A percentile compares a stretch with the other conserved stretches of the same genome.
Evolutionary conservation across 2,797 vertebrate genomes (phyloP).

Genomic region (Anguilla marmorata): DNA sequence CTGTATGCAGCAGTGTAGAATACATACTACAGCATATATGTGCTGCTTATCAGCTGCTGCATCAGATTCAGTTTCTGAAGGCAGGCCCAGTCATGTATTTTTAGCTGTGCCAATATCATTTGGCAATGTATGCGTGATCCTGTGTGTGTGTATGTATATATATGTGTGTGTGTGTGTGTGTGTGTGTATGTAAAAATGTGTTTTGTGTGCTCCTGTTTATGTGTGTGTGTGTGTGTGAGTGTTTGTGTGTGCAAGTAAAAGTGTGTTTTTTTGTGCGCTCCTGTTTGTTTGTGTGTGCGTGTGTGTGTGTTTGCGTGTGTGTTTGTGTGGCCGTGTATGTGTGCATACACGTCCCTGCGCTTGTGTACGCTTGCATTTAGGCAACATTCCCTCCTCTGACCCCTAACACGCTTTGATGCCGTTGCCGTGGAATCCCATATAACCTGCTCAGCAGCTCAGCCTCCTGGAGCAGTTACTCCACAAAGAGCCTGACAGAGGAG

Average conservation of each 20-base stretch:
- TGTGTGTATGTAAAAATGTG: neutral
- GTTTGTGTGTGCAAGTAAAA: neutral
- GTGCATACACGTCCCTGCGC: neutral
- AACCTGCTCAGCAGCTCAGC: neutral
- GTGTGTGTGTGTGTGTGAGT: neutral
- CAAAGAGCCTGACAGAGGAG: neutral
- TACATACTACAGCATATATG: neutral
- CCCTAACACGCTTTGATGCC: neutral
- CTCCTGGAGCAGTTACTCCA: neutral
- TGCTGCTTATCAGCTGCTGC: neutral
- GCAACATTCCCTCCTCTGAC: neutral
- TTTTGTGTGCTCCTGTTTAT: too few species aligned
- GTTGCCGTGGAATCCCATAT: neutral
- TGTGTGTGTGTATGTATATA: neutral
- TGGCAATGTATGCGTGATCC: neutral
- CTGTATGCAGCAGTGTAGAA: neutral
- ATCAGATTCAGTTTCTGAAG: neutral
- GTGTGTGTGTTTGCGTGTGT: neutral
- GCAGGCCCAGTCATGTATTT: constrained; percentile 7
- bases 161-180: neutral
- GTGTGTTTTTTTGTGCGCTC: neutral
- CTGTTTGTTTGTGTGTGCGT: neutral
- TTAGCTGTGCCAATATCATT: neutral
- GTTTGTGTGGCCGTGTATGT: too few species aligned
- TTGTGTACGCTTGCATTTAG: neutral